phyloP scores from a whole-genome alignment of 2,113 vertebrate genomes.

The Menidia beryllina region DNA sequence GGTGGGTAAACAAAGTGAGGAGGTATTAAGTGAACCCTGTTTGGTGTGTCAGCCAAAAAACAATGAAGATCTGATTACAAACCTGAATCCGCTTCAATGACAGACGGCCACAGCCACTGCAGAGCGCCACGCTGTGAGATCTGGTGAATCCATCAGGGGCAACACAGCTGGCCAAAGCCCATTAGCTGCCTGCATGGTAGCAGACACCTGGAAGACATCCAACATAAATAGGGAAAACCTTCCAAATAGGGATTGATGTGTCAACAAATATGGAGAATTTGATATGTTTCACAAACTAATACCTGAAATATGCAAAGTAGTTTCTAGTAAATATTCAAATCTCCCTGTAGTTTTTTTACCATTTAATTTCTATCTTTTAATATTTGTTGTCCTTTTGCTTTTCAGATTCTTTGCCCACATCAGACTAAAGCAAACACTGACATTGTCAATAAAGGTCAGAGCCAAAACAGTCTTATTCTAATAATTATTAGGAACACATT shows the following conservation, averaged over 20 bases:
- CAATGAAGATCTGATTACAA: not conserved
- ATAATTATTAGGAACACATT: too few species aligned
- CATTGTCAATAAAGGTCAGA: too few species aligned
- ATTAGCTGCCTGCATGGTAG: not conserved
- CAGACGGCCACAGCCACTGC: constrained; percentile 35
- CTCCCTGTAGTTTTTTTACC: too few species aligned
- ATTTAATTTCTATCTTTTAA: too few species aligned
- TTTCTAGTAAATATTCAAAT: too few species aligned
- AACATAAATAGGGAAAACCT: not conserved
- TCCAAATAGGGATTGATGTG: not conserved
- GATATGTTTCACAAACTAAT: too few species aligned
- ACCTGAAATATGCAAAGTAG: too few species aligned
- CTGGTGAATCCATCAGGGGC: not conserved
- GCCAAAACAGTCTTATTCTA: too few species aligned
- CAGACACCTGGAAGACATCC: not conserved
- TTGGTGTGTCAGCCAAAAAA: not conserved
- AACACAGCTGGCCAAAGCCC: not conserved
- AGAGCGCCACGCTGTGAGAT: not conserved
- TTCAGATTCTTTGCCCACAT: too few species aligned
- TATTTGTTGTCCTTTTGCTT: too few species aligned
- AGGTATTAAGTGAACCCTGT: constrained; percentile 37
- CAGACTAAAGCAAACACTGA: too few species aligned
- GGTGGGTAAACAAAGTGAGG: not conserved
- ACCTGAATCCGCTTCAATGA: constrained; percentile 34
- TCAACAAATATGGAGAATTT: too few species aligned